Conservation (phyloP, 2,888 invertebrate genomes). For the Harpalus rubripes region DNA sequence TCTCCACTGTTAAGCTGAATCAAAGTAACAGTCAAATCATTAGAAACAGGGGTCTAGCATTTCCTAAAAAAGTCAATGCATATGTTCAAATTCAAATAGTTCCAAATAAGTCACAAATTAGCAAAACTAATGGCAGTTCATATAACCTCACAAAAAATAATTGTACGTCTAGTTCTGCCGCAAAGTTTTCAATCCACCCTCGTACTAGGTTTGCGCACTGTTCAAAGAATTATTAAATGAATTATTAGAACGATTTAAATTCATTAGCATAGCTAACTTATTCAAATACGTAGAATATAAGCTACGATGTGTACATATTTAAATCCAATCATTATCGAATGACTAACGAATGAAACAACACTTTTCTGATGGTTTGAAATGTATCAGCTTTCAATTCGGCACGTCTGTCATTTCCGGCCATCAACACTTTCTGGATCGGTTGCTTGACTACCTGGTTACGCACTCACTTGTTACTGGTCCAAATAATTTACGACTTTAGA, state of each 20-base stretch:
- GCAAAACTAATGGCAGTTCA: no score
- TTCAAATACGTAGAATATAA: background rate
- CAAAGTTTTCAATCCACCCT: no score
- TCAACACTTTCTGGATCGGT: constrained; percentile 30
- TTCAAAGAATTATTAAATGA: background rate
- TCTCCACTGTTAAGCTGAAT: no score
- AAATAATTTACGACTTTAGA: constrained; percentile 39
- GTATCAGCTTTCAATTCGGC: constrained; percentile 39
- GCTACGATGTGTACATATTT: constrained; percentile 14
- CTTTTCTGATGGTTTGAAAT: background rate
- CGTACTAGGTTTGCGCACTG: no score
- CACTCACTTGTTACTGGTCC: background rate
- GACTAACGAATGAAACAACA: background rate
- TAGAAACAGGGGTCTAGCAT: no score
- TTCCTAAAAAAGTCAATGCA: no score
- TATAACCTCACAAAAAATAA: no score
- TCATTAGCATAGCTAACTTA: background rate
- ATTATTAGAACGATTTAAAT: background rate
- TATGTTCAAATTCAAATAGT: no score
- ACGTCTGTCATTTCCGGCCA: constrained; percentile 39
- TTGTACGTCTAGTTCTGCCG: no score
- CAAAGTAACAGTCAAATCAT: no score
- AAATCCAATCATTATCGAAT: constrained; percentile 23
- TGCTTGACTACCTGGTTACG: constrained; percentile 27
- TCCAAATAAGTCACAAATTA: no score